Evolutionary conservation across 2,888 invertebrate genomes (phyloP), one percentile per base, ranked within the genome.

Genomic region (Eupithecia inturbata): DNA sequence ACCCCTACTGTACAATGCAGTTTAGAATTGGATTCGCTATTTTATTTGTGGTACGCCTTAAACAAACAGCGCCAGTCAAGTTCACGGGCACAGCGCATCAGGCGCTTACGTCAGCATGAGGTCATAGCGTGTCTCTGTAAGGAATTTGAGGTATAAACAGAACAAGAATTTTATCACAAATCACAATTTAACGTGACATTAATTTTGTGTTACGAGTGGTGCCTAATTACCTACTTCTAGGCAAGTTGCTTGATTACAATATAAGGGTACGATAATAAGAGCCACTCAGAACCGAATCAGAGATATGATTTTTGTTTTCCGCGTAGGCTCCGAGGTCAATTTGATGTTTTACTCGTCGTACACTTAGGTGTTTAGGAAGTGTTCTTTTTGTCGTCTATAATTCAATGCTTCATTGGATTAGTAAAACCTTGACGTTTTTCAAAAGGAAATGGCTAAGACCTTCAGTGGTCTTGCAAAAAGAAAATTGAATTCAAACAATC

Each of bases 31-130:
- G 60, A 28, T 62, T 26, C 14, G 31, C 5, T 62, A 33, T n/a
- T 19, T n/a, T 22, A 36, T 36, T 19, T 22, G 36, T 64, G 31
- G 72, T 78, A 80, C 82, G 81, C 79, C 80, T 68, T 71, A 68
- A 31, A 39, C 41, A 74, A 77, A 75, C 67, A 75, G 19, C 63
- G 76, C 31, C 57, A 83, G 84, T 84, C 87, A 87, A 87, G 87
- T 87, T 87, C 87, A 86, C 72, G 85, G 85, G 66, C 67, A 62
- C 73, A 72, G 73, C 77, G 76, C 67, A 78, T 74, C 72, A 10
- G 33, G n/a, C n/a, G 76, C 62, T 78, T 76, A 79, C 79, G 75
- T 79, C 77, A 78, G 72, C 78, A 79, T 77, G 80, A 81, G 83
- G 80, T 82, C 82, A 80, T 74, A 75, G 41, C 72, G 63, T 64